These are phyloP conservation scores for Phaenicophaeus curvirostris DNA, from an alignment of 2,797 vertebrate species.

Conservation along the genomic window DNA sequence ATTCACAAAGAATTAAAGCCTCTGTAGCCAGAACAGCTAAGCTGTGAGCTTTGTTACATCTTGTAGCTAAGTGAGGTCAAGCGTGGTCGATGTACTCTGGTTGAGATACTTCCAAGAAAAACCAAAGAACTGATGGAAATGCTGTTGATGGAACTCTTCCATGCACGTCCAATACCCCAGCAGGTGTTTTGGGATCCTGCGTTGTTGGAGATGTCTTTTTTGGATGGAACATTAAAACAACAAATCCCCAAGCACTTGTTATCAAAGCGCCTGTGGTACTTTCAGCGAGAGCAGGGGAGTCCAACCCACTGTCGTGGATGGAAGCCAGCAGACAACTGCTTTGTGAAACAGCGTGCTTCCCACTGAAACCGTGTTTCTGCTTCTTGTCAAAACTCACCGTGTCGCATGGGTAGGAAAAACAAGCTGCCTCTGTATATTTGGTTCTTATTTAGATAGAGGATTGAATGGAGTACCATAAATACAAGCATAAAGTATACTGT, in stretches of 20 bases:
- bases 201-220: slow-evolving; percentile 61
- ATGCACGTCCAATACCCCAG: slow-evolving; percentile 52
- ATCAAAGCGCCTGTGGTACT: slow-evolving; percentile 64
- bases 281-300: slow-evolving; percentile 56
- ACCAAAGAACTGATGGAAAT: slow-evolving; percentile 44
- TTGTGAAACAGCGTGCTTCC: background rate
- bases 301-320: slow-evolving; percentile 56
- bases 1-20: slow-evolving; percentile 39
- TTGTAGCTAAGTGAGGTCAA: slow-evolving; percentile 59
- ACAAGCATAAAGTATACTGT: background rate
- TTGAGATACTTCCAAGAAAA: slow-evolving; percentile 61
- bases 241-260: slow-evolving; percentile 67
- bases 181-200: slow-evolving; percentile 56
- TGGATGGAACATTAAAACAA: slow-evolving; percentile 63
- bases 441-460: background rate
- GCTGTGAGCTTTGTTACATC: slow-evolving; percentile 40
- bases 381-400: background rate
- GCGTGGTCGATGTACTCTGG: slow-evolving; percentile 15
- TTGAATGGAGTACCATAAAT: background rate
- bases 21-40: slow-evolving; percentile 26
- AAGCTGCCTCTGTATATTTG: background rate
- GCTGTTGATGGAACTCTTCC: slow-evolving; percentile 63
- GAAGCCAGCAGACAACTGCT: slow-evolving; percentile 28
- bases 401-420: accelerated
- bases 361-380: background rate